Evolutionary conservation across 2,113 vertebrate species (phyloP), one percentile per base, ranked within the genome.

Genomic region (Ceyx margarethae): DNA sequence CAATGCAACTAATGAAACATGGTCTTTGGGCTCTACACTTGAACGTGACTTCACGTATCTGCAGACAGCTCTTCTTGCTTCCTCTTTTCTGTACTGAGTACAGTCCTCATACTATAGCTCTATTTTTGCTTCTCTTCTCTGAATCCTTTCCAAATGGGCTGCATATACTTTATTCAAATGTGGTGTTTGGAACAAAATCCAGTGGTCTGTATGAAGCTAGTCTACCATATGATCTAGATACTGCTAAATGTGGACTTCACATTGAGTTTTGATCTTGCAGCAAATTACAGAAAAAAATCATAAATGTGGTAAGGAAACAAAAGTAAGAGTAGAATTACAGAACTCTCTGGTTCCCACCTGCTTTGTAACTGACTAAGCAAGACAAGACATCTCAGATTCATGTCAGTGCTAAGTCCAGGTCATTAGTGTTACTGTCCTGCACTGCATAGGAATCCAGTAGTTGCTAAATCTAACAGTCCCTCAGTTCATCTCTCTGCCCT

Each of bases 141-240:
- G 85, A 94, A 81, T 84, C 45, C 74, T 85, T 95, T 93, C 79
- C n/a, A 94, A 71, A 77, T 77, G 79, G 21, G 33, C 73, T 68
- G 67, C 9, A 53, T 11, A 11, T 25, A 26, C 31, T 91, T 87
- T 5, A 0, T 81, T 37, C 40, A 77, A 56, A 73, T 74, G 18
- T 57, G 11, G 5, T 61, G 35, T 19, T 45, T n/a, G 62, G 43
- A 81, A 83, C 14, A 89, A 62, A 43, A 57, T 10, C 7, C 21
- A 83, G 4, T 57, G 65, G 12, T 19, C 7, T 48, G 2, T 21
- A 4, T 62, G 65, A 76, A 83, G 15, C 28, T 78, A 74, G 21
- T 6, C 20, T 35, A 31, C 12, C 20, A 12, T 48, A 35, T 74
- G 20, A 35, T 81, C 48, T 72, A 81, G 23, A 20, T 78, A 35